Base-by-base conservation (phyloP, 2,113 vertebrate genomes). In the Dicrurus megarhynchus region DNA sequence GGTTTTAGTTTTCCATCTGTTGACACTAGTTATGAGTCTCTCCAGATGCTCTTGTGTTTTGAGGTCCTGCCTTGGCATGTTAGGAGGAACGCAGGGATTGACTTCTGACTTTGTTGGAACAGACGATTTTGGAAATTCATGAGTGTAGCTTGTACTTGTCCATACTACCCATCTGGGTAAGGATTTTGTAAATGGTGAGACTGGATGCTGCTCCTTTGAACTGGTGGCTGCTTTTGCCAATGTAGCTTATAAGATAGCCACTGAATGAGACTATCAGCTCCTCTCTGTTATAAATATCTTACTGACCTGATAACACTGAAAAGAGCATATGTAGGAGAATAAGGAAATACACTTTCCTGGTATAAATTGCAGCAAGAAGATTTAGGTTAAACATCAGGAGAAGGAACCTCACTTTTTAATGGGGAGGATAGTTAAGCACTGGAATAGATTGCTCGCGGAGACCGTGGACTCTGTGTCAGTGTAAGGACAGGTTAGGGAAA, bases 241-340 rank as follows among this genome's bases (percentile, higher is more conserved):
- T n/a, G 55, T 37, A 35, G 28, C 28, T 52, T 50, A 1, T 50
- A 41, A 83, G 10, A 27, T 35, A 87, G 23, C 26, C 32, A 42
- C 39, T 73, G 60, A 87, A 59, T 63, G 55, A 93, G 53, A 74
- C 30, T 61, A 59, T 47, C 35, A 52, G 1, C 50, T 81, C 64
- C 41, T 50, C 73, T 78, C 35, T 81, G 64, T 94, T 96, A 96
- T 75, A 92, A 93, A 95, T 96, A 93, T 68, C 64, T 86, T 59
- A 59, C 46, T 87, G 88, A 92, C 85, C 80, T 90, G 67, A 67
- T 90, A 96, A 60, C 56, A 63, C 56, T 67, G 41, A 46, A 86
- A 86, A 84, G 56, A 83, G 52, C 71, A 90, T 19, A 47, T 70
- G 37, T 46, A 74, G 56, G 74, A 90, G 76, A 83, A 88, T 52